Base-by-base conservation (phyloP, 64 coral and sea anemone species). In the Porites lutea region DNA sequence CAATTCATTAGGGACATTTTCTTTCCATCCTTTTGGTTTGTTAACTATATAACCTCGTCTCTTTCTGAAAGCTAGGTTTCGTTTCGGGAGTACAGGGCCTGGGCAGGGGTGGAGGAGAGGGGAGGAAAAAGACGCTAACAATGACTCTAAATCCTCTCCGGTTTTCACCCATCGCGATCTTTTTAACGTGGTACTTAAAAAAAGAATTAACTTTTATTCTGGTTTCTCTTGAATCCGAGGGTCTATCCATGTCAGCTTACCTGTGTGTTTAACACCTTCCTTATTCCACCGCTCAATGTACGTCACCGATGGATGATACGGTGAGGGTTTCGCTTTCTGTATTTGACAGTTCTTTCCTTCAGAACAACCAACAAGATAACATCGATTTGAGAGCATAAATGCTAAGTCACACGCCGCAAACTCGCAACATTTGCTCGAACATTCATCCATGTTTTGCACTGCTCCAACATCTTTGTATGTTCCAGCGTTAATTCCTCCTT, bases 201-300 rank as follows among this genome's bases (percentile, higher is more conserved):
- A 57, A 57, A n/a, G n/a, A 57, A 9, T 57, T 57, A 9, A 9
- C 54, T 57, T 57, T 11, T 12, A 57, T 57, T 57, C 12, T 57
- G 54, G 12, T 57, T 57, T 57, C 54, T 57, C 12, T 57, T 7
- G 54, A 7, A 57, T 57, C 12, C 1, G 12, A 57, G 12, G 54
- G 54, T 57, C 12, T 57, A 57, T 57, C 4, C 4, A 57, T 6
- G 3, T 9, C 54, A 3, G 51, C 15, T 59, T 92, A 99, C 97
- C 89, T 72, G 97, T 94, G 51, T 99, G 97, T 73, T 94, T 99
- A 5, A 99, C 97, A 64, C 97, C 97, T 70, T 99, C 97, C 19
- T 86, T 99, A 79, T 99, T 99, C 97, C 97, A 99, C 12, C 97
- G 60, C 43, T 95, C 93, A 61, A 96, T 86, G 47, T 99, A 99